These are phyloP conservation scores for Parascotia fuliginaria DNA, from an alignment of 2,888 invertebrate genomes.

Conservation along the genomic window DNA sequence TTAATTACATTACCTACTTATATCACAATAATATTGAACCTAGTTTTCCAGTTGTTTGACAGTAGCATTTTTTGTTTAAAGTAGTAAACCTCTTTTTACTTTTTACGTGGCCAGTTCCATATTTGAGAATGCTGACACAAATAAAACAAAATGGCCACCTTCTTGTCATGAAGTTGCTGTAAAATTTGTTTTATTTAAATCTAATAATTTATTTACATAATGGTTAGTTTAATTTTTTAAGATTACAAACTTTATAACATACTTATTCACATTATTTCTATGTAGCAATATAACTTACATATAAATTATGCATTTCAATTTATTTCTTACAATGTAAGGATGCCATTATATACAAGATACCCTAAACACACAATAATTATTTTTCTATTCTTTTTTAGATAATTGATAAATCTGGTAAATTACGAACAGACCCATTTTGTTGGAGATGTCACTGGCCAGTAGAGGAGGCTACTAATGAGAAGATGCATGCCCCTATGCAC, in stretches of 20 bases:
- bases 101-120: conserved; percentile 12
- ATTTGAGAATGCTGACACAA: conserved; percentile 18
- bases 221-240: conserved; percentile 16
- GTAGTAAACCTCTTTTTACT: conserved; percentile 19
- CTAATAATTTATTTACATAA: conserved; percentile 10
- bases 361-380: neutral
- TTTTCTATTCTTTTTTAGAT: conserved; percentile 40
- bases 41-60: too few species aligned
- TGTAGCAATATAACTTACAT: too few species aligned
- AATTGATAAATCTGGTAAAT: conserved; percentile 51
- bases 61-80: neutral
- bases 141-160: conserved; percentile 49
- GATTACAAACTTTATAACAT: neutral
- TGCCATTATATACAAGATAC: neutral
- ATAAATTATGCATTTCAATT: neutral
- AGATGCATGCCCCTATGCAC: conserved; percentile 70
- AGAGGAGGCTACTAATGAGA: conserved; percentile 74
- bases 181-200: conserved; percentile 12
- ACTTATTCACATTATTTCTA: too few species aligned
- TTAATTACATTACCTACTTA: too few species aligned
- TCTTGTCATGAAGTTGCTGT: conserved; percentile 19
- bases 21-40: too few species aligned
- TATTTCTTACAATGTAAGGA: neutral
- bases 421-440: conserved; percentile 91
- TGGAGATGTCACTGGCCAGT: conserved; percentile 95